These are phyloP conservation scores for Taenioides sp. DNA, from an alignment of 2,797 vertebrate genomes.

Conservation along the genomic window DNA sequence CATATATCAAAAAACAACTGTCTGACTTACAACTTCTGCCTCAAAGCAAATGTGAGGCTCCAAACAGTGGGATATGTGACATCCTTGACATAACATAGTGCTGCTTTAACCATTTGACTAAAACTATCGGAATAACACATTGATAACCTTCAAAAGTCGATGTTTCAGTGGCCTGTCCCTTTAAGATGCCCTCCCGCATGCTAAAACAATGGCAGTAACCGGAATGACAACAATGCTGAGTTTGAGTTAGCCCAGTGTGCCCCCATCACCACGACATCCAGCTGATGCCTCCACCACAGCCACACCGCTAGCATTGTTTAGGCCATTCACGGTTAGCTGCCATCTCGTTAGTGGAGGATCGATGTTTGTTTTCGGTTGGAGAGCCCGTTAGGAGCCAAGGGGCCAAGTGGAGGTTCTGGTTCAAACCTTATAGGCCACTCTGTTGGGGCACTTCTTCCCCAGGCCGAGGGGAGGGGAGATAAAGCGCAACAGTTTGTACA, in stretches of 20 bases:
- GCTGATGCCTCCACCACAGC: neutral
- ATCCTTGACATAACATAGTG: no score
- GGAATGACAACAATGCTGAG: slow-evolving; percentile 60
- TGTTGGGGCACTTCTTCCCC: slow-evolving; percentile 96
- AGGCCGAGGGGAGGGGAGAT: slow-evolving; percentile 96
- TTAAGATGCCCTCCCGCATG: slow-evolving; percentile 62
- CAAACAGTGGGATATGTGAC: no score
- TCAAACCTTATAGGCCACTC: slow-evolving; percentile 99
- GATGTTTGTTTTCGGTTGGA: slow-evolving; percentile 41
- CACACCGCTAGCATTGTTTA: slow-evolving; percentile 63
- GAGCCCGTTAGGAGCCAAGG: slow-evolving; percentile 49
- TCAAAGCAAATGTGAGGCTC: no score
- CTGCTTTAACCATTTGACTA: no score
- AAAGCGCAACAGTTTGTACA: slow-evolving; percentile 97
- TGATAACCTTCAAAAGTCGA: neutral
- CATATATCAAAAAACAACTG: no score
- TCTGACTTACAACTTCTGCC: no score
- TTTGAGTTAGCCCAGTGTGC: slow-evolving; percentile 37
- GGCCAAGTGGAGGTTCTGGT: slow-evolving; percentile 59
- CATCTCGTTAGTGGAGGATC: slow-evolving; percentile 75
- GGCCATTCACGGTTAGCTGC: slow-evolving; percentile 63
- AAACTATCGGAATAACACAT: no score
- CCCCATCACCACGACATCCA: slow-evolving; percentile 5
- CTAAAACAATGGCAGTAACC: slow-evolving; percentile 66
- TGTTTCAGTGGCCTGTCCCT: slow-evolving; percentile 39